A percentile compares a stretch with the other conserved stretches of the same genome.
phyloP scores from a whole-genome alignment of 2,888 invertebrate species.

The Strigamia maritima region DNA sequence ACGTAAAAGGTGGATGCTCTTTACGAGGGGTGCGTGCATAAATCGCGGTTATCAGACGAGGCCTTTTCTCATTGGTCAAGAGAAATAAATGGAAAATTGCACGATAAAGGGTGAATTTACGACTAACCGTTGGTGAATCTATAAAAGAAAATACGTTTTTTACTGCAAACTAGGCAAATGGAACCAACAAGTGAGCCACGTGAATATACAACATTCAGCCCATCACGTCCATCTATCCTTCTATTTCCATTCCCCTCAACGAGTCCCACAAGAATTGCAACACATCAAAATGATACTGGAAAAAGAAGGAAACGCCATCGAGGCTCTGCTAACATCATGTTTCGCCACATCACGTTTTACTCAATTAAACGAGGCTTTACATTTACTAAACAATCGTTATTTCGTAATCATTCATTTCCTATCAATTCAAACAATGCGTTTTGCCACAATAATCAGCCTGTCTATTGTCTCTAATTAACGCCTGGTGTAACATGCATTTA shows the following conservation, averaged over 20 bases:
- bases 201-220: not conserved
- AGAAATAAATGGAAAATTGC: slow-evolving; percentile 23
- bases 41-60: slow-evolving; percentile 9
- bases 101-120: slow-evolving; percentile 16
- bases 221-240: not conserved
- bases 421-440: too few species aligned
- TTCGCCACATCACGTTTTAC: not conserved
- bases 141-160: slow-evolving; percentile 23
- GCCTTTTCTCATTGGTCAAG: slow-evolving; percentile 18
- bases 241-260: not conserved
- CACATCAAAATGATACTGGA: not conserved
- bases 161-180: slow-evolving; percentile 15
- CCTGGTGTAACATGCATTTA: too few species aligned
- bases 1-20: slow-evolving; percentile 15
- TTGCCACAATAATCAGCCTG: too few species aligned
- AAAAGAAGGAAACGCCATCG: too few species aligned
- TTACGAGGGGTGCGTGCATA: not conserved
- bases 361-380: too few species aligned
- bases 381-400: too few species aligned
- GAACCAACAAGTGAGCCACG: slow-evolving; percentile 15
- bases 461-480: too few species aligned
- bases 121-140: slow-evolving; percentile 13
- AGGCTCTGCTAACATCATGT: not conserved
- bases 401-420: too few species aligned
- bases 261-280: not conserved